Percentiles rank a stretch among this genome's conserved stretches.
phyloP scores from a whole-genome alignment of 2,113 vertebrate genomes.

The Kryptolebias marmoratus region DNA sequence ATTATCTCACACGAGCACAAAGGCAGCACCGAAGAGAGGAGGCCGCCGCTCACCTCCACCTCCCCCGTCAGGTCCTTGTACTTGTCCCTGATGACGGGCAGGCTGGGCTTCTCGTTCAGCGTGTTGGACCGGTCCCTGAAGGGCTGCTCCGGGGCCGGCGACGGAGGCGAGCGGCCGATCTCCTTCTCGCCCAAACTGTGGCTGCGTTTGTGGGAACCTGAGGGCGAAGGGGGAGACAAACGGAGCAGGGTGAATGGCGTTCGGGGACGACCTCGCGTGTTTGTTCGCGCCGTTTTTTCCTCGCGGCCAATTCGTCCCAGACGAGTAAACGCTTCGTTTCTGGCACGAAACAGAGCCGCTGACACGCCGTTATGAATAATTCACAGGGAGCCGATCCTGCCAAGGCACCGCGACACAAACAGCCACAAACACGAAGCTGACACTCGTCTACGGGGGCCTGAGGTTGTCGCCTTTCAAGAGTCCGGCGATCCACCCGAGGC shows the following conservation, averaged over 20 bases:
- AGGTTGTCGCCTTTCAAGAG: conserved; percentile 22
- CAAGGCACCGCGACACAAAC: conserved; percentile 38
- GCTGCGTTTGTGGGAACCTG: conserved; percentile 96
- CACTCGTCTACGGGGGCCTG: conserved; percentile 33
- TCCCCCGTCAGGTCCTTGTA: conserved; percentile 98
- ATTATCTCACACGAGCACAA: conserved; percentile 37
- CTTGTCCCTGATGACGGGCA: conserved; percentile 97
- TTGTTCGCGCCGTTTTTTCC: conserved; percentile 28
- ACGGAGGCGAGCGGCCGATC: conserved; percentile 85
- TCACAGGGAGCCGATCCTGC: conserved; percentile 58
- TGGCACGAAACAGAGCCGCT: conserved; percentile 59
- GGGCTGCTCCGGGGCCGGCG: conserved; percentile 86
- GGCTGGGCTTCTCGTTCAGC: conserved; percentile 89
- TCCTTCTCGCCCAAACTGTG: conserved; percentile 96
- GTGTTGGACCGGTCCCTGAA: conserved; percentile 95
- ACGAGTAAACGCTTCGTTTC: conserved; percentile 71
- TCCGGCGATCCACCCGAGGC: conserved; percentile 44
- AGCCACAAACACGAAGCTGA: conserved; percentile 39
- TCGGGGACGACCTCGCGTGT: not conserved
- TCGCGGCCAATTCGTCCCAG: conserved; percentile 46
- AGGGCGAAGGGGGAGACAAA: not conserved
- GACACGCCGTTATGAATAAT: conserved; percentile 72
- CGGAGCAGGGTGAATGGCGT: not conserved
- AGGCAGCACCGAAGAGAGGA: not conserved
- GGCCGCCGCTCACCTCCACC: conserved; percentile 88